Conservation (phyloP, 2,888 invertebrate species). For the Odontocerum albicorne region DNA sequence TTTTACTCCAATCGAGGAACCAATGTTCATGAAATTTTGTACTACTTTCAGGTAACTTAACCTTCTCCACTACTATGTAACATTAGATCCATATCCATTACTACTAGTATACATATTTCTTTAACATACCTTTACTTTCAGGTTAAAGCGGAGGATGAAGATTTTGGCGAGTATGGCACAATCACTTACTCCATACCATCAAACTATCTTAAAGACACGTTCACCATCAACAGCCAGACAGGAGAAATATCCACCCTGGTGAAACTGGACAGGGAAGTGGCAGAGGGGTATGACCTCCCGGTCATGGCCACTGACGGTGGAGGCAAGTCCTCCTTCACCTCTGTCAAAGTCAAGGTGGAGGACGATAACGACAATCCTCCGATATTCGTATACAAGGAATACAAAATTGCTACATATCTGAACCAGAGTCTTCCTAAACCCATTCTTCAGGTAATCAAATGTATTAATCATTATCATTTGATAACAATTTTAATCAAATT, state of each 20-base stretch:
- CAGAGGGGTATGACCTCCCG: constrained; percentile 68
- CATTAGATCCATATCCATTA: too few relatives aligned
- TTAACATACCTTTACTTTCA: constrained; percentile 36
- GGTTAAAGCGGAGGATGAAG: constrained; percentile 70
- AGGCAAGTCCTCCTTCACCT: constrained; percentile 66
- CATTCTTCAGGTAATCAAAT: constrained; percentile 57
- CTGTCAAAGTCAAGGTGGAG: constrained; percentile 66
- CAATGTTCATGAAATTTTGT: too few relatives aligned
- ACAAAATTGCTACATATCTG: constrained; percentile 65
- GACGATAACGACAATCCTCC: constrained; percentile 79
- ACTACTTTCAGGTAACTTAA: too few relatives aligned
- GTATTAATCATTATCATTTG: not conserved
- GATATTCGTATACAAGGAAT: constrained; percentile 64
- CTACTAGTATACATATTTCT: too few relatives aligned
- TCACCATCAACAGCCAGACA: constrained; percentile 63
- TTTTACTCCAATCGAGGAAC: too few relatives aligned
- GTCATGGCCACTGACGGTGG: constrained; percentile 74
- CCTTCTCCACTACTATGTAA: too few relatives aligned
- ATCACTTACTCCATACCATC: constrained; percentile 70
- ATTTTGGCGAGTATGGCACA: constrained; percentile 67
- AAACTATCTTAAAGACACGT: constrained; percentile 62
- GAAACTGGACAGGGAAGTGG: constrained; percentile 65
- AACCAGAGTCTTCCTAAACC: constrained; percentile 59
- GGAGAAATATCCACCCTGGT: constrained; percentile 64
- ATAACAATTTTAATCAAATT: too few relatives aligned